Evolutionary conservation across 2,113 vertebrate genomes (phyloP), one percentile per base, ranked within the genome.

Genomic region (Lota lota): DNA sequence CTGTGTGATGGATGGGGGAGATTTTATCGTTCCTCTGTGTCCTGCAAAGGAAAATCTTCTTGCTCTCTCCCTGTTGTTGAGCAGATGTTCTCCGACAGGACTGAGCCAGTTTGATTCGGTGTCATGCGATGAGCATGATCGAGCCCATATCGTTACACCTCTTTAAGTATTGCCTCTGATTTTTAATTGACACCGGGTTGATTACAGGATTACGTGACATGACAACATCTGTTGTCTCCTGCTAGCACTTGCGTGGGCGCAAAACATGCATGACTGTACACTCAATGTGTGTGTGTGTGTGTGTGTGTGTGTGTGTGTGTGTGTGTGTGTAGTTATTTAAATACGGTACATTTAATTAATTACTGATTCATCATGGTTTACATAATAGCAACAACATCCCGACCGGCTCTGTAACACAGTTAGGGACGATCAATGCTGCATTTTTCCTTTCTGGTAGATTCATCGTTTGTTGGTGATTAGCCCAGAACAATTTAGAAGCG

Each of bases 331-430:
- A 78, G 88, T 89, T 80, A 86, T 85, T 83, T 81, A 80, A 86
- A 89, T 87, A 89, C 67, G 62, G 50, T 62, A n/a, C 79, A 83
- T 78, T 83, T 79, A 83, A 77, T 79, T 74, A 84, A 72, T 80
- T 81, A 78, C 78, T 72, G 84, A 88, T 87, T 84, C 70, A 72
- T 76, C 79, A 73, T 77, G 72, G 79, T 85, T 87, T 80, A 84
- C 85, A 81, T 85, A 82, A 88, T 74, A 83, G 77, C 74, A 80
- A 80, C 63, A 66, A 66, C 56, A 80, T 85, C 81, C 84, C 84
- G 84, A 80, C 73, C 77, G 83, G 65, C 71, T 74, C 70, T 72
- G 66, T 87, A 88, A 90, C 87, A 76, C 51, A 66, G 83, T 87
- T 85, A 78, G 64, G 67, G 28, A 11, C n/a, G 50, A 56, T 69